Evolutionary conservation across 2,797 vertebrate species (phyloP), one percentile per base, ranked within the genome.

Genomic region (Arrhamphus sclerolepis): DNA sequence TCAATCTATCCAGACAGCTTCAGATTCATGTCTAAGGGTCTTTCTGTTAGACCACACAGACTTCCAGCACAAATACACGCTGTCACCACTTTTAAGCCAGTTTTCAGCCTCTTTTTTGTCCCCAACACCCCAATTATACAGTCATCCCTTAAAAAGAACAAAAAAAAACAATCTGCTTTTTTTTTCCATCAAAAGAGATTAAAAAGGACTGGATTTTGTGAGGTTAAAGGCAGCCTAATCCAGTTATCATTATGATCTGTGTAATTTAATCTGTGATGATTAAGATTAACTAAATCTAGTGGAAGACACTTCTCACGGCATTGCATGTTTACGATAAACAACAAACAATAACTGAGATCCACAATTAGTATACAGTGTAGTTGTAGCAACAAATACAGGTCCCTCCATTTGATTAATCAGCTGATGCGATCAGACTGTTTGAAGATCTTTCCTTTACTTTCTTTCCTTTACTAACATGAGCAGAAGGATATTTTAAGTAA

Each of bases 261-360:
- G 58, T 80, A 82, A 86, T 91, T 87, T 75, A 85, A 83, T 87
- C 81, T 68, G 31, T 38, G 48, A 24, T 83, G 70, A 83, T 84
- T 72, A 78, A 80, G 85, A 85, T 89, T 88, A 69, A 24, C 8
- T 76, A 89, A 89, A 90, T 83, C 79, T 59, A 67, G 22, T 42
- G 28, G 62, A 62, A 77, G 86, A 67, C 52, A 51, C 75, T 58
- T 81, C 62, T 78, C 61, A 63, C 60, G 60, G 46, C 10, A 1
- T 62, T 67, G 57, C 64, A 41, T 28, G 43, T 28, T n/a, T 46
- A 47, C 59, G 46, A 67, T 64, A 57, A 71, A 57, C 41, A 59
- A 41, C 7, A 66, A 62, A 71, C 40, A 4, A 13, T 55, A 54
- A 49, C 43, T 47, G 13, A 31, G 6, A 11, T 10, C 31, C 31